These are phyloP conservation scores for Chrysogorgia sp. DNA, from an alignment of 92 coral and sea anemone species.

Conservation along the genomic window DNA sequence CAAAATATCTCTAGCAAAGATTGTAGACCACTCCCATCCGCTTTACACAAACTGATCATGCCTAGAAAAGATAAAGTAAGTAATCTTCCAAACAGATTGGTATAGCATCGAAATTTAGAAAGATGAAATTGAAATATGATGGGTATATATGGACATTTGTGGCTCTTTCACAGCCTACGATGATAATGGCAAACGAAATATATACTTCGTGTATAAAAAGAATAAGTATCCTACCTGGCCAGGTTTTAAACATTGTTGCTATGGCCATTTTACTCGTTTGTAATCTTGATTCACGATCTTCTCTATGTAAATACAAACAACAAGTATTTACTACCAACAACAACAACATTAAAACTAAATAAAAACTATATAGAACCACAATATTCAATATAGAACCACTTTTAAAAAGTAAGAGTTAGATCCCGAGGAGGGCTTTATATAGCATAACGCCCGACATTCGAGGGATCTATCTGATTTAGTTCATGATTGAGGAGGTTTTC, in stretches of 20 bases:
- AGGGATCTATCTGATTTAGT: too few species aligned
- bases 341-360: neutral
- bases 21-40: slow-evolving; percentile 96
- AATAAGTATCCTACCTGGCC: slow-evolving; percentile 73
- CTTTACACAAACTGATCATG: slow-evolving; percentile 84
- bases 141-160: too few species aligned
- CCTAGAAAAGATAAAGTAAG: slow-evolving; percentile 52
- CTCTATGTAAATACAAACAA: slow-evolving; percentile 54
- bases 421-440: too few species aligned
- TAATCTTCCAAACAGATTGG: too few species aligned
- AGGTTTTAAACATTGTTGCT: slow-evolving; percentile 82
- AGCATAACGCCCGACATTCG: too few species aligned
- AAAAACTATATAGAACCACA: neutral
- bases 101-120: too few species aligned
- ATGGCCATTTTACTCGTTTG: slow-evolving; percentile 93
- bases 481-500: too few species aligned
- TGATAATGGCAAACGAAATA: too few species aligned
- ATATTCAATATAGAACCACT: too few species aligned
- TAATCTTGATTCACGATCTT: slow-evolving; percentile 76
- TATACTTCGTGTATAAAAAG: too few species aligned
- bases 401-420: neutral
- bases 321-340: neutral
- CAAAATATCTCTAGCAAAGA: slow-evolving; percentile 93
- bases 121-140: too few species aligned
- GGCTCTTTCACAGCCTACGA: too few species aligned